Conservation (phyloP, 2,113 vertebrate species). For the Jaculus jaculus region DNA sequence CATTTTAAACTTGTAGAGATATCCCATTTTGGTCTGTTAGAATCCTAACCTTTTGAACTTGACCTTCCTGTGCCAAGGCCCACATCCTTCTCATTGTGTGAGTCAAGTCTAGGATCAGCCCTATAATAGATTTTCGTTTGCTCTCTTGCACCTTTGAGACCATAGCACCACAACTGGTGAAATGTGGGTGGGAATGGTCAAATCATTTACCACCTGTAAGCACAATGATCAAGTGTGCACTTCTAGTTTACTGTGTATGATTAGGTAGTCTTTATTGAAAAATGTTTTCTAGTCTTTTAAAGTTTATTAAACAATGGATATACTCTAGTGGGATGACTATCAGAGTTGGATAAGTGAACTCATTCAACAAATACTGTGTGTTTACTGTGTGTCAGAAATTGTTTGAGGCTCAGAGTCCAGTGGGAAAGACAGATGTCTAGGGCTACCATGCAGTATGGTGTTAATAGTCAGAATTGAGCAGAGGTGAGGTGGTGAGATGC, state of each 20-base stretch:
- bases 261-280: slow-evolving; percentile 20
- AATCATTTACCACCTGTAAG: neutral
- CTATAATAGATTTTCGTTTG: neutral
- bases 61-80: neutral
- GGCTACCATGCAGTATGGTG: neutral
- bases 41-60: neutral
- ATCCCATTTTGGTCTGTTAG: neutral
- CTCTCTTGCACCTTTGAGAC: neutral
- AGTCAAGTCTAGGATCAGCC: neutral
- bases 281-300: neutral
- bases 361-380: neutral
- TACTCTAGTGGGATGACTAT: neutral
- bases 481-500: neutral
- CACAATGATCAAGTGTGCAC: neutral
- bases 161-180: neutral
- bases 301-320: neutral
- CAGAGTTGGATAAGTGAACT: neutral
- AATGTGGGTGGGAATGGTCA: neutral
- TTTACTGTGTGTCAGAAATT: slow-evolving; percentile 27
- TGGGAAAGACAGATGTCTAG: neutral
- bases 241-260: neutral
- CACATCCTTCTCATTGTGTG: neutral
- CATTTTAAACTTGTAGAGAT: neutral
- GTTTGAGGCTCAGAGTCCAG: neutral
- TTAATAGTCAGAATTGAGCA: neutral